phyloP scores from a whole-genome alignment of 2,797 vertebrate species.

The Brachyrhaphis roseni region DNA sequence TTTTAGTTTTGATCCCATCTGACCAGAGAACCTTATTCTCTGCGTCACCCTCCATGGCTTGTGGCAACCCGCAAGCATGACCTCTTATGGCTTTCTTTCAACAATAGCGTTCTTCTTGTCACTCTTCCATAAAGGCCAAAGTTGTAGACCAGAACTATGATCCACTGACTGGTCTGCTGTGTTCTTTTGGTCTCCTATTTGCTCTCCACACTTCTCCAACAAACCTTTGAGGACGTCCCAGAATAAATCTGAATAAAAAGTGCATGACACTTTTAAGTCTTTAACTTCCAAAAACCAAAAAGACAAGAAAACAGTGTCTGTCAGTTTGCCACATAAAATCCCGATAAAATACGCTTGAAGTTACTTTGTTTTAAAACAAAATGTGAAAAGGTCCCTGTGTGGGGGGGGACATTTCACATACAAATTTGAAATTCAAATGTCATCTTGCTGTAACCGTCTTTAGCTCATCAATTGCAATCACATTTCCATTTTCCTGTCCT shows the following conservation, averaged over 20 bases:
- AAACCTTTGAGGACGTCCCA: background rate
- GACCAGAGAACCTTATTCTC: background rate
- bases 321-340: background rate
- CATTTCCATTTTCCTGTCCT: conserved; percentile 30
- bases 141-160: background rate
- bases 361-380: background rate
- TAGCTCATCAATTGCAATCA: conserved; percentile 20
- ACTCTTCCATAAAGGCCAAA: background rate
- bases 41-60: background rate
- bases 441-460: conserved; percentile 12
- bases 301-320: background rate
- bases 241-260: background rate
- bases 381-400: background rate
- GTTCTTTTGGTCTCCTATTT: background rate
- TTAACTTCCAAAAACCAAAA: background rate
- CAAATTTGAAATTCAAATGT: conserved; percentile 28
- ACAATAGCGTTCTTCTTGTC: background rate
- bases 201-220: background rate
- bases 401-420: conserved; percentile 23
- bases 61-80: background rate
- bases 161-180: background rate
- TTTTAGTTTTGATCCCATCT: background rate
- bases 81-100: background rate
- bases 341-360: background rate
- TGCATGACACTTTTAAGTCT: background rate